Base-by-base conservation (phyloP, 2,888 invertebrate genomes). In the Charanyca ferruginea region DNA sequence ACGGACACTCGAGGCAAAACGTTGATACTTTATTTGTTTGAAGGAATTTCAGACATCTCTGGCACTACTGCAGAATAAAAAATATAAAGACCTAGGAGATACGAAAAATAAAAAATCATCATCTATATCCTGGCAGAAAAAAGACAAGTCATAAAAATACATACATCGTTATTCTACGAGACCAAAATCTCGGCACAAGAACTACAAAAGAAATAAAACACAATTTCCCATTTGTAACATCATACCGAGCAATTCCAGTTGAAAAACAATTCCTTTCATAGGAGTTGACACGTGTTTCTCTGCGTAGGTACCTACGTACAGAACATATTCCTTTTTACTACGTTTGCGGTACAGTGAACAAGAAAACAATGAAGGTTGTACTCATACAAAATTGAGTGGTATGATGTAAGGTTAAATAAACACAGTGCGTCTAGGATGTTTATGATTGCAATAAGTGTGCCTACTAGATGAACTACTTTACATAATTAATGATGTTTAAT, bases 281-380 rank as follows among this genome's bases (percentile, higher is more conserved):
- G n/a, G 9, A 59, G 44, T 23, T 61, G 32, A 59, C 32, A 58
- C 16, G 32, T 35, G 13, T 47, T 62, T 62, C 16, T 47, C n/a
- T n/a, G 8, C 45, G n/a, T 20, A 28, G 9, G 22, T 32, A 41
- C 11, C 25, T n/a, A 23, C 13, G 41, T 20, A 23, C 32, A 22
- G 32, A 60, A 44, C 22, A 59, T 16, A 45, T 23, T 61, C 61
- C 18, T 23, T 23, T 61, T 35, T 41, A 53, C 60, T 23, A 16
- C 60, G 4, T 20, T 32, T 23, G 22, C 18, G 23, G 16, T 23
- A 23, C 11, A 61, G 18, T 60, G 18, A 18, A 23, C 16, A 18
- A 35, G 32, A 35, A 44, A 45, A 18, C 18, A 59, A 32, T 44
- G 18, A 61, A 22, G 32, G 20, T 32, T 32, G 22, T 60, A 13